phyloP scores from a whole-genome alignment of 2,797 vertebrate species.

The Gymnocypris eckloni region DNA sequence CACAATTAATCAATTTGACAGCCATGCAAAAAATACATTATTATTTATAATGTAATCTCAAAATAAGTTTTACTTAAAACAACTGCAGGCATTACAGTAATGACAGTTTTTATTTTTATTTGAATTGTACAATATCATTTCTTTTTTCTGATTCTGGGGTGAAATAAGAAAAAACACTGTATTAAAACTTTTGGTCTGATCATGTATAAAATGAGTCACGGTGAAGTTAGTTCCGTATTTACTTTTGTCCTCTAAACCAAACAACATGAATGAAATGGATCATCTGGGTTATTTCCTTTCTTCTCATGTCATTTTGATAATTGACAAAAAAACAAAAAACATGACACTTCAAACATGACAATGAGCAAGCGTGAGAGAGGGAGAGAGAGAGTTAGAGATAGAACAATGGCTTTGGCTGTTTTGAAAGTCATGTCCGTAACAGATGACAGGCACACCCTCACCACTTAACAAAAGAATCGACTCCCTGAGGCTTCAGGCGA shows the following conservation, averaged over 20 bases:
- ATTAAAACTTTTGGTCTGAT: not conserved
- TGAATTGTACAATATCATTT: not conserved
- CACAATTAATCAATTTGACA: not conserved
- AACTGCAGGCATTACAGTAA: not conserved
- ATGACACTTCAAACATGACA: conserved; percentile 30
- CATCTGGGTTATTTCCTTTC: conserved; percentile 13
- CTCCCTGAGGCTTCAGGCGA: conserved; percentile 57
- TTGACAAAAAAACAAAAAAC: conserved; percentile 22
- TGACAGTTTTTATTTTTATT: not conserved
- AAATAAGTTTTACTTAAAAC: not conserved
- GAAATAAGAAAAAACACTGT: not conserved
- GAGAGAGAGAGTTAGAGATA: not conserved
- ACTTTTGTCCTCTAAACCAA: conserved; percentile 54
- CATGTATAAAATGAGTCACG: not conserved
- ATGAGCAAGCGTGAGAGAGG: conserved; percentile 3
- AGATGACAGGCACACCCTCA: conserved; percentile 50
- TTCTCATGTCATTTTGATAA: conserved; percentile 6
- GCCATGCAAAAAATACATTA: not conserved
- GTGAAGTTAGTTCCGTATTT: not conserved
- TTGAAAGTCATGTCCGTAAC: conserved; percentile 29
- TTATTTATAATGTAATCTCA: not conserved
- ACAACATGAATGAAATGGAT: conserved; percentile 12
- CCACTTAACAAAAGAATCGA: conserved; percentile 67
- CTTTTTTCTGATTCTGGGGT: not conserved
- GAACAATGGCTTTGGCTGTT: conserved; percentile 32